Evolutionary conservation across 2,113 vertebrate genomes (phyloP), one percentile per base, ranked within the genome.

Genomic region (Psilopogon haemacephalus): DNA sequence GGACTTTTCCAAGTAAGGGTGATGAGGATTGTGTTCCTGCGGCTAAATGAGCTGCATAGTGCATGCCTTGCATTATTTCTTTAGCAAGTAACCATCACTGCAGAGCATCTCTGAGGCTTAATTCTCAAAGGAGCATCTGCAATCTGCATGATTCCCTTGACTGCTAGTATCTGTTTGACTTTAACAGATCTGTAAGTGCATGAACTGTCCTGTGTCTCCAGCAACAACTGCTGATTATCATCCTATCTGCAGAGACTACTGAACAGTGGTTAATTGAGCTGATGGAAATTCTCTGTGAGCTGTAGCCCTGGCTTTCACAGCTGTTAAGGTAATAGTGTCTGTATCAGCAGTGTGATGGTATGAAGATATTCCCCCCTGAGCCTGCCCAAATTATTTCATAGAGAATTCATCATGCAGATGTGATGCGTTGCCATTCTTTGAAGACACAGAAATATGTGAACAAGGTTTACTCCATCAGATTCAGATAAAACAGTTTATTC

Each of bases 221-320:
- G 83, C 83, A 90, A 33, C 42, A 88, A 37, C 62, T 81, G 80
- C 80, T 93, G 80, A 75, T 91, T 60, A 80, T 70, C 62, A 67
- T 63, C 55, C 68, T 54, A 5, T 68, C 78, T 92, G 64, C 71
- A 85, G 64, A 70, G 71, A 50, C 32, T 79, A 42, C 72, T 52
- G 52, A 92, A 50, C 59, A 73, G 44, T 73, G 73, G 46, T 74
- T 89, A 79, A 67, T 27, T 75, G 82, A 91, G 64, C 67, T 74
- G 71, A 67, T 80, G 78, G 62, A 79, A 79, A 32, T 89, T 86
- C 93, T 92, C 77, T 92, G 70, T 50, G 70, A 73, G 50, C 59
- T 21, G 76, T 26, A 82, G 15, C 8, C 50, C 32, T 32, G n/a
- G 21, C 24, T 83, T 90, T 73, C 56, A 59, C 18, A 80, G 46